Evolutionary conservation across 1,140 invertebrate genomes (phyloP), one percentile per base, ranked within the genome.

Genomic region (Tigriopus japonicus): DNA sequence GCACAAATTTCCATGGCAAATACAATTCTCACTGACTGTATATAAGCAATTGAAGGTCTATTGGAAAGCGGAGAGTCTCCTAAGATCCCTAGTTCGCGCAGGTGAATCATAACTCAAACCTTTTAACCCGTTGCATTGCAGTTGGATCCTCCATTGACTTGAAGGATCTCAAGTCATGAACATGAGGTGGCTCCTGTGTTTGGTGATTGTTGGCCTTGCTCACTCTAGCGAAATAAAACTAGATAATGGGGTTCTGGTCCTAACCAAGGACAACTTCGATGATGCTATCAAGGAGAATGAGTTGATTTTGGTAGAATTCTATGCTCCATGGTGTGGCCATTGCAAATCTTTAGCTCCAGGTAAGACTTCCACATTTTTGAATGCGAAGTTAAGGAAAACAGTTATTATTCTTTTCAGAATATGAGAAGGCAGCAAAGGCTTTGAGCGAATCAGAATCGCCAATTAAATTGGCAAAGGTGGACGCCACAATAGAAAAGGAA

Each of bases 401-500:
- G 10, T 49, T 12, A 17, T 6, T 21, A 3, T 75, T 99, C 52
- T 91, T 87, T 49, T 95, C 95, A 21, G 91, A 98, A 74, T 99
- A 91, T 74, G 88, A 81, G 19, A 93, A 94, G 72, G 95, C 95
- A 62, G 93, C 94, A 19, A 80, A 83, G 64, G 78, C 80, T 64
- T 75, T 99, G 59, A 74, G 77, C 24, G 82, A 86, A 45, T 77
- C 81, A 66, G 79, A 80, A 51, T 89, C 89, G 12, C 70, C 79
- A 17, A 85, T 98, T 62, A 90, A 89, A 71, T 75, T 98, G 56
- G 96, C 75, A 49, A 99, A 98, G 74, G 87, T 99, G 63, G 96
- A 99, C 75, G 94, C 94, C 56, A 98, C 93, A 9, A 80, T 87
- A 67, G 86, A 99, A 72, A 78, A 80, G 54, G 81, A 87, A 62